Evolutionary conservation across 2,797 vertebrate genomes (phyloP).

Genomic region (Brachyrhaphis roseni): DNA sequence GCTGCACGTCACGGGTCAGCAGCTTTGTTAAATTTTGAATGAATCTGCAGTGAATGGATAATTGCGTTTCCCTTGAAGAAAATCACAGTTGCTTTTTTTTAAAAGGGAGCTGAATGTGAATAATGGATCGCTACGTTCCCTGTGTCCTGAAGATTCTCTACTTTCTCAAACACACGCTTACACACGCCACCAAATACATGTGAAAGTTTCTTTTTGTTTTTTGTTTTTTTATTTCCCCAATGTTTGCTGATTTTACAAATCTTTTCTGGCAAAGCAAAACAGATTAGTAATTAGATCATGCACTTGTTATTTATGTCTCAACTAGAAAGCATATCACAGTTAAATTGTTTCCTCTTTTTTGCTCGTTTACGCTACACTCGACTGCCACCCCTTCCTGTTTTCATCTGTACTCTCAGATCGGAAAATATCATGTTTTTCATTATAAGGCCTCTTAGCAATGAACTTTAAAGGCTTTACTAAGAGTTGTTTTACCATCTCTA

Average conservation of each 20-base stretch:
- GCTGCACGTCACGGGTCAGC: constrained; percentile 36
- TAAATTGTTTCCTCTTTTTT: constrained; percentile 42
- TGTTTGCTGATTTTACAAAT: constrained; percentile 21
- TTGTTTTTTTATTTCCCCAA: constrained; percentile 18
- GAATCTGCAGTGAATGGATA: constrained; percentile 39
- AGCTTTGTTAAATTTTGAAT: constrained; percentile 48
- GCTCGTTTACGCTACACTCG: constrained; percentile 40
- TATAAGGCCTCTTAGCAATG: not conserved
- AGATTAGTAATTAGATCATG: constrained; percentile 65
- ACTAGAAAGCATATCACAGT: constrained; percentile 57
- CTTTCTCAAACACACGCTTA: constrained; percentile 5
- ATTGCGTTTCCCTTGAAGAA: constrained; percentile 43
- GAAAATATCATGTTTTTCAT: constrained; percentile 46
- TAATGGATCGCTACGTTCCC: constrained; percentile 49
- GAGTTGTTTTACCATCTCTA: not conserved
- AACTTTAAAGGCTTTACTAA: not conserved
- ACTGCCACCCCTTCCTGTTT: constrained; percentile 31
- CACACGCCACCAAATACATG: not conserved
- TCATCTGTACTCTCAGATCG: constrained; percentile 22
- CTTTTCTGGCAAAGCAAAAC: constrained; percentile 24
- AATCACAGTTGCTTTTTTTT: constrained; percentile 19
- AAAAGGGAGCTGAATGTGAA: constrained; percentile 47
- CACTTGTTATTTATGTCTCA: constrained; percentile 69
- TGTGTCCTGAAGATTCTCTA: constrained; percentile 26
- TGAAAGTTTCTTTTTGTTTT: too few species aligned